Evolutionary conservation across 2,797 vertebrate genomes (phyloP).

Genomic region (Micropoecilia bifurca): DNA sequence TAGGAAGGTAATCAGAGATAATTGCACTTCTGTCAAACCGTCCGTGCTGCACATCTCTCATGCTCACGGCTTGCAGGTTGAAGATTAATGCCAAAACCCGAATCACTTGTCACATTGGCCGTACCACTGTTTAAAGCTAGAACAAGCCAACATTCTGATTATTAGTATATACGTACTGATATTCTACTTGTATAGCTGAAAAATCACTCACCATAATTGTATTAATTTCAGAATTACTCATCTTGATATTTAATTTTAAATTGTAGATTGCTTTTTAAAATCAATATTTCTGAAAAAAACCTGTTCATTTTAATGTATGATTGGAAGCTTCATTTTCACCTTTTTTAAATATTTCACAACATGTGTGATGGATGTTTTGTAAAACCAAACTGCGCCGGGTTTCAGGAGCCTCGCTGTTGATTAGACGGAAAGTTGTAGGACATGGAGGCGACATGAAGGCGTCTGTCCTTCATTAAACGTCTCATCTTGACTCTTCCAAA

Average conservation of each 20-base stretch:
- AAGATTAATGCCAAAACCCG: conserved; percentile 42
- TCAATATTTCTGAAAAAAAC: not conserved
- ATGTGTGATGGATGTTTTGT: not conserved
- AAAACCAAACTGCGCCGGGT: too few species aligned
- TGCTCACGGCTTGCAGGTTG: conserved; percentile 47
- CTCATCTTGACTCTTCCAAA: not conserved
- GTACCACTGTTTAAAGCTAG: conserved; percentile 24
- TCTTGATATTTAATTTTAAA: not conserved
- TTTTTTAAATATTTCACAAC: not conserved
- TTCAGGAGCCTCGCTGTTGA: not conserved
- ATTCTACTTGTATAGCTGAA: not conserved
- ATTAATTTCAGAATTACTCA: not conserved
- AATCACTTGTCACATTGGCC: conserved; percentile 31
- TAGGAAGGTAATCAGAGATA: conserved; percentile 69
- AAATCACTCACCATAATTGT: not conserved
- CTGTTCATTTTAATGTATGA: not conserved
- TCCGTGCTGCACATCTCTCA: conserved; percentile 54
- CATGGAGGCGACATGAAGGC: not conserved
- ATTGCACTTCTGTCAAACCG: conserved; percentile 65
- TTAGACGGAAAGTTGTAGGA: not conserved
- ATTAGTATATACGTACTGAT: not conserved
- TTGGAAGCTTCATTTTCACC: not conserved
- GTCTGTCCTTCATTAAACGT: not conserved
- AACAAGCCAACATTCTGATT: not conserved
- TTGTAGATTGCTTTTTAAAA: not conserved